Base-by-base conservation (phyloP, 2,113 vertebrate species). In the Thunnus thynnus region DNA sequence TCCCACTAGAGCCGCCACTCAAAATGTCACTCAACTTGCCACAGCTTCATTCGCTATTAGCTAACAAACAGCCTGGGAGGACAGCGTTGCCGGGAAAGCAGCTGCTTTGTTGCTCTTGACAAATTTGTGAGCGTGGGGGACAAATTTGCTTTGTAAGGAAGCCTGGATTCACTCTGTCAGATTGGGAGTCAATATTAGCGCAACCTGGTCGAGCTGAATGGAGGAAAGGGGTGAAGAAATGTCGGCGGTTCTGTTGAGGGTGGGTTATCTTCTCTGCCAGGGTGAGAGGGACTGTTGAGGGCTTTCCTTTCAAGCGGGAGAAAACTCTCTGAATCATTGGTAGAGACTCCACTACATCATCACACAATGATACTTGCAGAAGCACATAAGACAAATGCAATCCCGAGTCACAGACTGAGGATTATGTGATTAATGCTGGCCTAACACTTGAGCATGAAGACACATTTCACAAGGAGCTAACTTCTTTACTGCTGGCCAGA, bases 1-100 rank as follows among this genome's bases (percentile, higher is more conserved):
- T 83, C 78, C 83, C 76, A 82, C 54, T 13, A 57, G 75, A 78
- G 69, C 78, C 5, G 58, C 74, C 84, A 88, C 79, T 90, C 85
- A 76, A 80, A 88, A 55, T 64, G 89, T 72, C 77, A 72, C 78
- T 86, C 80, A 72, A 17, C 73, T 54, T 54, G 73, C 80, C 72
- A 36, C 76, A 14, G 79, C 78, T 82, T 83, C 72, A 76, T 67
- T 80, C 30, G 41, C 80, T 46, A 47, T 86, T 78, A 80, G 51
- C 72, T 58, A 68, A 80, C 87, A 89, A 88, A 83, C 75, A 71
- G 80, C 70, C 72, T 4, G 57, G 54, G 70, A 82, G 67, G 70
- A 64, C 76, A 17, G 69, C 4, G n/a, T 3, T 18, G 74, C 14
- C 2, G n/a, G 67, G 58, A 41, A 51, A 61, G 76, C 78, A 86